Evolutionary conservation across 2,888 invertebrate genomes (phyloP).

Genomic region (Hypsopygia costalis): DNA sequence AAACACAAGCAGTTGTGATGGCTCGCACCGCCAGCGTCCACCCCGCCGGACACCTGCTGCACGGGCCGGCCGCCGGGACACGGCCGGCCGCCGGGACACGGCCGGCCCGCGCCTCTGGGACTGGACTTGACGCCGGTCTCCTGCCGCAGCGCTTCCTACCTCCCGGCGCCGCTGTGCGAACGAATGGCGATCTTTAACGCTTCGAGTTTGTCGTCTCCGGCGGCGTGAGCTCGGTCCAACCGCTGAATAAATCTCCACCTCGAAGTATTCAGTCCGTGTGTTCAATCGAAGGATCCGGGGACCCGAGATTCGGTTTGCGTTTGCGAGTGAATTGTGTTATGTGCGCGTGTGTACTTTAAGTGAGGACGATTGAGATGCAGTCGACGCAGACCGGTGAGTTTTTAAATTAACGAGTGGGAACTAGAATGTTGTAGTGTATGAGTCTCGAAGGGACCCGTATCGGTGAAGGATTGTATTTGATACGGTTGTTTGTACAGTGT

Average conservation of each 20-base stretch:
- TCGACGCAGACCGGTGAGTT: background rate
- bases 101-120: conserved; percentile 1
- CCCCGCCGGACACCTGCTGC: conserved; percentile 5
- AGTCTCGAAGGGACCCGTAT: conserved; percentile 9
- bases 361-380: background rate
- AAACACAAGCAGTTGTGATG: conserved; percentile 83
- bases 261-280: no score
- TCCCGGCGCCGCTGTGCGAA: background rate
- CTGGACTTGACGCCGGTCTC: background rate
- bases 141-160: background rate
- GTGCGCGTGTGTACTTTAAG: background rate
- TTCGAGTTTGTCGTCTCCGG: background rate
- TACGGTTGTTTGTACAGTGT: conserved; percentile 34
- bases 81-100: background rate
- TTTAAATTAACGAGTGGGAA: conserved; percentile 5
- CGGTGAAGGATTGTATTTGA: conserved; percentile 20
- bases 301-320: background rate
- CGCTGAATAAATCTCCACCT: no score
- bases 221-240: background rate
- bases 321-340: no score
- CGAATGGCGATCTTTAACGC: background rate
- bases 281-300: no score
- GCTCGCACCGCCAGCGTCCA: conserved; percentile 20
- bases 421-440: conserved; percentile 9
- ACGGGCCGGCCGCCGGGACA: no score